Conservation (phyloP, 1,140 invertebrate genomes). For the Pygmarrhopalites habei region DNA sequence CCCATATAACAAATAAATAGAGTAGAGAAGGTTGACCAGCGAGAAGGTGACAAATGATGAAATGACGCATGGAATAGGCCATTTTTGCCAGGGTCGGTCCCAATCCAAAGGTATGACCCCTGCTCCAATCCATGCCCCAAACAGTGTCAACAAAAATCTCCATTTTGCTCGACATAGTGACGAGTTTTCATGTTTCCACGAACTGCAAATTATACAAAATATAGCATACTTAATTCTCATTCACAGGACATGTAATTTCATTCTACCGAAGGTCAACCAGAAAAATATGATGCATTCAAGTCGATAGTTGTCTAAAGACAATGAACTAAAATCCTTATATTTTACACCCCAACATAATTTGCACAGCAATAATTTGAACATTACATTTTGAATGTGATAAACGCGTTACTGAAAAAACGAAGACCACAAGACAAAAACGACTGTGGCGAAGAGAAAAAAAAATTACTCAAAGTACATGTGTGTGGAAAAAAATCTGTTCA, state of each 20-base stretch:
- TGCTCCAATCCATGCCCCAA: conserved; percentile 82
- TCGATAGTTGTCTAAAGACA: too few species aligned
- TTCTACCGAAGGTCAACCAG: not conserved
- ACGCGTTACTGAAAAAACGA: too few species aligned
- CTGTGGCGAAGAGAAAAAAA: too few species aligned
- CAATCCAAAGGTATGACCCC: conserved; percentile 84
- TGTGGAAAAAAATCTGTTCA: too few species aligned
- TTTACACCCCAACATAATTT: too few species aligned
- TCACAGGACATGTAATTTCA: not conserved
- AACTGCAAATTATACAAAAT: conserved; percentile 17
- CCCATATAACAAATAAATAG: conserved; percentile 1
- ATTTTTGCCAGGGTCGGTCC: conserved; percentile 76
- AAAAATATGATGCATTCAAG: too few species aligned
- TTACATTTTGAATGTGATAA: too few species aligned
- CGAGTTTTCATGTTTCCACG: conserved; percentile 21
- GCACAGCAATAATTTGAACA: too few species aligned
- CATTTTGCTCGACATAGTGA: conserved; percentile 30
- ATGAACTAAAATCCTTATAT: too few species aligned
- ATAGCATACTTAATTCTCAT: not conserved
- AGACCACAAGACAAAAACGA: too few species aligned
- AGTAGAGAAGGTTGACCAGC: conserved; percentile 14
- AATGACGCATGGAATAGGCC: conserved; percentile 63
- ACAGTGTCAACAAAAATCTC: conserved; percentile 46
- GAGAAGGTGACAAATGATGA: conserved; percentile 15
- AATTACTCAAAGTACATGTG: too few species aligned